A percentile compares a stretch with the other conserved stretches of the same genome.
These are phyloP conservation scores for Microtus ochrogaster DNA, from an alignment of 2,113 vertebrate genomes.

Conservation along the genomic window DNA sequence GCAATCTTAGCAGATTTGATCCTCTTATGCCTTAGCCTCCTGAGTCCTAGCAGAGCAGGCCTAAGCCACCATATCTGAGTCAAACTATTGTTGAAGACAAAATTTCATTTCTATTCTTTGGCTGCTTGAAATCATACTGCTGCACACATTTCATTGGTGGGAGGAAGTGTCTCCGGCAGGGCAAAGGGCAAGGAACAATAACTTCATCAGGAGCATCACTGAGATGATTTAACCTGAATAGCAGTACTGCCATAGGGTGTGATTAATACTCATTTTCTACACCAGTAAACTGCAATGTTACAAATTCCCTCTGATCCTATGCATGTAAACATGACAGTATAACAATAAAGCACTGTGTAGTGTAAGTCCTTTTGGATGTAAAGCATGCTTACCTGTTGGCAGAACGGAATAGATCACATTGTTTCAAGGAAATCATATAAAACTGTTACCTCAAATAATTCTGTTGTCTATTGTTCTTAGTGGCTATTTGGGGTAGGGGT, in stretches of 20 bases:
- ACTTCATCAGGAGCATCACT: background rate
- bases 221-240: background rate
- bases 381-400: background rate
- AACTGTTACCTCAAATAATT: background rate
- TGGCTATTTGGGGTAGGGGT: background rate
- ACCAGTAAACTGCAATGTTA: background rate
- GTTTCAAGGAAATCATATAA: background rate
- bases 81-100: background rate
- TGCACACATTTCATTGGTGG: background rate
- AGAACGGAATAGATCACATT: background rate
- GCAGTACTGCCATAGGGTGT: background rate
- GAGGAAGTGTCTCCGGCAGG: background rate
- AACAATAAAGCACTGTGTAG: background rate
- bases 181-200: background rate
- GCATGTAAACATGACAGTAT: background rate
- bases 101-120: background rate
- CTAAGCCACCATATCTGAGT: background rate
- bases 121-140: background rate
- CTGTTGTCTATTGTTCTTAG: background rate
- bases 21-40: background rate
- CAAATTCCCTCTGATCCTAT: background rate
- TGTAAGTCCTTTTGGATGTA: background rate
- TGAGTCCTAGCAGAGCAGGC: background rate
- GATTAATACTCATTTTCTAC: conserved; percentile 43
- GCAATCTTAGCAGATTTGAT: background rate